Evolutionary conservation across 2,797 vertebrate genomes (phyloP).

Genomic region (Leuciscus waleckii): DNA sequence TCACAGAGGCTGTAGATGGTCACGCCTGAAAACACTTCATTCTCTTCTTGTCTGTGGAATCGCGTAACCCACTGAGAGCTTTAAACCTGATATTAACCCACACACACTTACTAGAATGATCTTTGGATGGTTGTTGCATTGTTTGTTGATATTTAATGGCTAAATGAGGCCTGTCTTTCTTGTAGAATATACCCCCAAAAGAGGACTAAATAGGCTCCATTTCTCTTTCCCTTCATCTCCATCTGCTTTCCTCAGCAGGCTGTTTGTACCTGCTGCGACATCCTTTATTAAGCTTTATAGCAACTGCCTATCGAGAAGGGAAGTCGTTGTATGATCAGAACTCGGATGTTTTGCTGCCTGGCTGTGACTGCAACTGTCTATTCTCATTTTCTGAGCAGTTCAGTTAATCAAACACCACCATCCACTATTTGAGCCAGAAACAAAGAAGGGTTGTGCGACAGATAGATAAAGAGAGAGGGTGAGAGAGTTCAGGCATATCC

Average conservation of each 20-base stretch:
- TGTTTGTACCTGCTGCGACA: slow-evolving; percentile 58
- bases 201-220: slow-evolving; percentile 30
- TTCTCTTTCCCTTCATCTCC: slow-evolving; percentile 29
- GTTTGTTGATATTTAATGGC: slow-evolving; percentile 34
- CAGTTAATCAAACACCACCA: slow-evolving; percentile 54
- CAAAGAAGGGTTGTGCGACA: slow-evolving; percentile 39
- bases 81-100: slow-evolving; percentile 34
- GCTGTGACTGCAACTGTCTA: slow-evolving; percentile 67
- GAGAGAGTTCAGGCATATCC: slow-evolving; percentile 7
- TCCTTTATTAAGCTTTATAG: slow-evolving; percentile 58
- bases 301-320: slow-evolving; percentile 50
- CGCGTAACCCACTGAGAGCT: slow-evolving; percentile 25
- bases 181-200: slow-evolving; percentile 29
- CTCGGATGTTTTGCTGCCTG: slow-evolving; percentile 63
- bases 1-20: slow-evolving; percentile 3
- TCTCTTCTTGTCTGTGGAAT: slow-evolving; percentile 19
- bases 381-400: slow-evolving; percentile 72
- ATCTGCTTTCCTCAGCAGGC: slow-evolving; percentile 47
- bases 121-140: slow-evolving; percentile 30
- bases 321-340: slow-evolving; percentile 63
- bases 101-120: slow-evolving; percentile 25
- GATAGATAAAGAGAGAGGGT: slow-evolving; percentile 16
- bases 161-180: slow-evolving; percentile 30
- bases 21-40: slow-evolving; percentile 37
- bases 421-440: slow-evolving; percentile 46